Evolutionary conservation across 2,113 vertebrate species (phyloP), one percentile per base, ranked within the genome.

Genomic region (Notothenia rossii): DNA sequence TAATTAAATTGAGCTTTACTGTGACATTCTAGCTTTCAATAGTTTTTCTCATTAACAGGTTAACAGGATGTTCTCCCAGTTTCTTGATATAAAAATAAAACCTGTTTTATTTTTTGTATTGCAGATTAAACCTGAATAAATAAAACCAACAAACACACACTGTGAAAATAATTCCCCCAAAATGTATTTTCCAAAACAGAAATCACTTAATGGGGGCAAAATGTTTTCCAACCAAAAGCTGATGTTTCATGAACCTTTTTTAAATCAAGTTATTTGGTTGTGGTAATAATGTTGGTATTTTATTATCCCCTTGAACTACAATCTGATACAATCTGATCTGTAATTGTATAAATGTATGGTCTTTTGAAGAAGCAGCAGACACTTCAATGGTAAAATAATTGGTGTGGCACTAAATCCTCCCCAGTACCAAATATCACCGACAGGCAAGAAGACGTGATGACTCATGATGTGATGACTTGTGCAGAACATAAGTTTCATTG

Each of bases 31-130:
- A 79, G 48, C 25, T 45, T 75, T 72, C 29, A 20, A 62, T 22
- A 5, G 50, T 68, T 61, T 17, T 78, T 77, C 54, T 54, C 40
- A 82, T 81, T 76, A 79, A 50, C 64, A 43, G 69, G 72, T 75
- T 71, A 75, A 50, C 65, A 74, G 36, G 46, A 50, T 70, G 73
- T 64, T 67, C 63, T 58, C 20, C 12, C 15, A 36, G 25, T 40
- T 70, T 66, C 1, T 20, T 14, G 29, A 29, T 29, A 29, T 3
- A 29, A 29, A 29, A 29, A 29, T 4, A 29, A 29, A 3, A 29
- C 29, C 4, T 29, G 29, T 4, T 29, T 29, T 29, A 29, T 29
- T 29, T 4, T 4, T 29, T 29, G 3, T 4, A 29, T 29, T 29
- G 29, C 9, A 13, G 2, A 29, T 61, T 62, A 48, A 59, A 59